These are phyloP conservation scores for Noctua comes DNA, from an alignment of 2,888 invertebrate genomes.

Conservation along the genomic window DNA sequence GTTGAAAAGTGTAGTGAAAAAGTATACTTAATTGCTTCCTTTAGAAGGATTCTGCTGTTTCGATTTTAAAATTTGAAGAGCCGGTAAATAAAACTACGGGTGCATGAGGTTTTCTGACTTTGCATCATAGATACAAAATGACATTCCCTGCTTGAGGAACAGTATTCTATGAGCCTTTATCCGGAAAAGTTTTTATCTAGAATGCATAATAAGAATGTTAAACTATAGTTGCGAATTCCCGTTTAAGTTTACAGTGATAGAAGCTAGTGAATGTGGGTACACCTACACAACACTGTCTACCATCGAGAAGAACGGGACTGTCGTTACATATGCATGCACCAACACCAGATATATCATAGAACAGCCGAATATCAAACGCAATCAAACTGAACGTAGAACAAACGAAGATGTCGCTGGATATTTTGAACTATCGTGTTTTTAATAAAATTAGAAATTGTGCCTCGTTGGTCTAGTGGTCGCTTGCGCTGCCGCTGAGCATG, in stretches of 20 bases:
- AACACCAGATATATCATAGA: constrained; percentile 5
- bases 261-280: neutral
- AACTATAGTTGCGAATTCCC: neutral
- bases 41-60: neutral
- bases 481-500: neutral
- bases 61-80: neutral
- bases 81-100: neutral
- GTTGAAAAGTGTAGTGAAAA: neutral
- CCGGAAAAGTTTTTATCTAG: neutral
- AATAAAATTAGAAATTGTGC: neutral
- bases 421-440: neutral
- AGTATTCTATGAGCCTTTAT: too few species aligned
- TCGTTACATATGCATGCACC: neutral
- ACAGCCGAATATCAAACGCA: constrained; percentile 4
- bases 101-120: neutral
- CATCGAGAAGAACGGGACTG: too few species aligned
- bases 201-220: neutral
- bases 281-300: too few species aligned
- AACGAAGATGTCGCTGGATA: neutral
- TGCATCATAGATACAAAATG: too few species aligned
- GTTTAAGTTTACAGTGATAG: neutral
- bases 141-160: too few species aligned
- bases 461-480: neutral
- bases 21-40: neutral
- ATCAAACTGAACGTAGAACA: constrained; percentile 19